Evolutionary conservation across 2,888 invertebrate species (phyloP).

Genomic region (Matsumyia berberina): DNA sequence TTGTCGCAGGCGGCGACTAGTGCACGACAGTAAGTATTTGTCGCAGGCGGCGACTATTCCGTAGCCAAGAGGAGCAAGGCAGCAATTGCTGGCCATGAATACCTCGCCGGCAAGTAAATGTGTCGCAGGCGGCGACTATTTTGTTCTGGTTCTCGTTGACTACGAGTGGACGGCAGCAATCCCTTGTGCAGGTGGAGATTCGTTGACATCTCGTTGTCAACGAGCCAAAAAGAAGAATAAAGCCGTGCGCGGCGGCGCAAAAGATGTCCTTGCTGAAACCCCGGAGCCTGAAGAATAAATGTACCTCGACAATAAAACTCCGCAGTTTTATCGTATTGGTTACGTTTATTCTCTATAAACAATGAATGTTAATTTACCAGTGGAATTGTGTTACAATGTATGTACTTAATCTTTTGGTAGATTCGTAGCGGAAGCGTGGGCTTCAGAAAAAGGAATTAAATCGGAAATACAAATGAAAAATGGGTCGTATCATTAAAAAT

Average conservation of each 20-base stretch:
- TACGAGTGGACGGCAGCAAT: slow-evolving; percentile 26
- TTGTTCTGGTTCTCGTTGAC: slow-evolving; percentile 13
- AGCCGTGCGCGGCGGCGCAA: background rate
- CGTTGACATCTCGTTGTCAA: slow-evolving; percentile 16
- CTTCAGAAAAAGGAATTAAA: too few relatives aligned
- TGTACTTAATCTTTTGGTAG: background rate
- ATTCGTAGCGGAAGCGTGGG: background rate
- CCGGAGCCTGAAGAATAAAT: background rate
- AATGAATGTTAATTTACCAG: too few relatives aligned
- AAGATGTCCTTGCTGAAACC: background rate
- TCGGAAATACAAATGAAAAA: too few relatives aligned
- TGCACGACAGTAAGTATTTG: background rate
- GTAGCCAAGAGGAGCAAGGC: background rate
- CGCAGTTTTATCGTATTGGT: background rate
- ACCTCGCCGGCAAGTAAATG: background rate
- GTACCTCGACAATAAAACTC: background rate
- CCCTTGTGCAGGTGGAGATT: slow-evolving; percentile 6
- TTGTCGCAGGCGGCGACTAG: background rate
- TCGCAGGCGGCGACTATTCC: background rate
- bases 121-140: background rate
- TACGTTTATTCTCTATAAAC: background rate
- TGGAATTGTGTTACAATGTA: background rate
- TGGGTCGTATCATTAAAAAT: too few relatives aligned
- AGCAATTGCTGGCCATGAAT: background rate
- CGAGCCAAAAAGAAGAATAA: slow-evolving; percentile 16